A percentile compares a stretch with the other conserved stretches of the same genome.
These are phyloP conservation scores for Equus quagga DNA, from an alignment of 2,113 vertebrate species.

Conservation along the genomic window DNA sequence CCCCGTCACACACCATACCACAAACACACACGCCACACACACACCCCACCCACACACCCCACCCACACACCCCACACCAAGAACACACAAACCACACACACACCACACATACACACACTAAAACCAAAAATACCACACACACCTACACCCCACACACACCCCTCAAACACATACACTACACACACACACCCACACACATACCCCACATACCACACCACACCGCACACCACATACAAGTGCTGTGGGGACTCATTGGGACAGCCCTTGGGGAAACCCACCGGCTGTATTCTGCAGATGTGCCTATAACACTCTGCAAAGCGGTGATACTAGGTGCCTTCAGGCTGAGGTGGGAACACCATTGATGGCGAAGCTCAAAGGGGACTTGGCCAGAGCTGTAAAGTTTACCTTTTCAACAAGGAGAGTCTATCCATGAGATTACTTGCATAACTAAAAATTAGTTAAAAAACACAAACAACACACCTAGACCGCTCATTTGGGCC, in stretches of 20 bases:
- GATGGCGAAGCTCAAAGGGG: not conserved
- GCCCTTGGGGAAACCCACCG: not conserved
- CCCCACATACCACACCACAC: too few relatives aligned
- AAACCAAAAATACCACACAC: too few relatives aligned
- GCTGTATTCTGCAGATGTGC: fast-evolving
- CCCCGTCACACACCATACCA: too few relatives aligned
- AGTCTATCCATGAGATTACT: not conserved
- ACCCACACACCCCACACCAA: not conserved
- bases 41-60: too few relatives aligned
- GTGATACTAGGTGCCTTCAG: fast-evolving
- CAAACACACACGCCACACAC: too few relatives aligned
- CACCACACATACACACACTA: too few relatives aligned
- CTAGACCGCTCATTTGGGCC: not conserved
- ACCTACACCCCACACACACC: too few relatives aligned
- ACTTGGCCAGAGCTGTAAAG: too few relatives aligned
- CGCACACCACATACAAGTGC: not conserved
- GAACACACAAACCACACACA: too few relatives aligned
- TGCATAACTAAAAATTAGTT: not conserved
- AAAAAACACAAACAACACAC: not conserved
- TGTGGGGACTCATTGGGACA: not conserved
- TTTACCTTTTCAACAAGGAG: not conserved
- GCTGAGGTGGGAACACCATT: not conserved
- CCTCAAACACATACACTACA: too few relatives aligned
- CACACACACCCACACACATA: not conserved
- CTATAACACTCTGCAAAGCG: not conserved